Conservation (phyloP, 2,797 vertebrate species). For the Pelochelys cantorii region DNA sequence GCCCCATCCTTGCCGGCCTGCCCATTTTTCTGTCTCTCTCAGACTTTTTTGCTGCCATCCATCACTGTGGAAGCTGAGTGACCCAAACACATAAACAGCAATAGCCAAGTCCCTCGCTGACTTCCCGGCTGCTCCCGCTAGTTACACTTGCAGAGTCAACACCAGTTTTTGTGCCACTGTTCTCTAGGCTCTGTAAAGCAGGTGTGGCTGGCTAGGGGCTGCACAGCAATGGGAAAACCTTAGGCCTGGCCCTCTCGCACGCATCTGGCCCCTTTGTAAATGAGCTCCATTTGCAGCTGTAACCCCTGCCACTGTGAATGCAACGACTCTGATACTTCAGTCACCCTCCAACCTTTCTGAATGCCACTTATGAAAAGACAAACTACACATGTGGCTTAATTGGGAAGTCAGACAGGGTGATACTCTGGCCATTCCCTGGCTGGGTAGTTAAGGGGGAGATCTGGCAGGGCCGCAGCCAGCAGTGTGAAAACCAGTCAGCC, state of each 20-base stretch:
- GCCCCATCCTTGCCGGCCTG: neutral
- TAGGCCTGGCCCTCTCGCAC: neutral
- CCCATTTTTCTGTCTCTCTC: neutral
- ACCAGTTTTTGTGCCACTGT: neutral
- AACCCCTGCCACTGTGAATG: neutral
- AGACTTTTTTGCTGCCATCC: neutral
- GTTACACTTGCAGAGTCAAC: neutral
- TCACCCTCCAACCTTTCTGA: neutral
- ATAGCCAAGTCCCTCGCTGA: neutral
- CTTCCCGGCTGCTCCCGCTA: neutral
- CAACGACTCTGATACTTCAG: neutral
- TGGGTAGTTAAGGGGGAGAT: neutral
- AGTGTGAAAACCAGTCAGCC: neutral
- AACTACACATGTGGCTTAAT: neutral
- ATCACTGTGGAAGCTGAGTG: neutral
- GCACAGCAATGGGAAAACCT: neutral
- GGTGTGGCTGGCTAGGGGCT: neutral
- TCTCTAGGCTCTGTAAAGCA: neutral
- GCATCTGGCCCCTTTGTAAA: neutral
- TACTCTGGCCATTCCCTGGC: neutral
- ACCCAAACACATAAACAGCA: neutral
- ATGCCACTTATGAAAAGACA: neutral
- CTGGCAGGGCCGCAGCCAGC: neutral
- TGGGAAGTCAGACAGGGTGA: accelerated
- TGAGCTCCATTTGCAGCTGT: neutral